These are phyloP conservation scores for Melanophora roralis DNA, from an alignment of 2,888 invertebrate species.

Conservation along the genomic window DNA sequence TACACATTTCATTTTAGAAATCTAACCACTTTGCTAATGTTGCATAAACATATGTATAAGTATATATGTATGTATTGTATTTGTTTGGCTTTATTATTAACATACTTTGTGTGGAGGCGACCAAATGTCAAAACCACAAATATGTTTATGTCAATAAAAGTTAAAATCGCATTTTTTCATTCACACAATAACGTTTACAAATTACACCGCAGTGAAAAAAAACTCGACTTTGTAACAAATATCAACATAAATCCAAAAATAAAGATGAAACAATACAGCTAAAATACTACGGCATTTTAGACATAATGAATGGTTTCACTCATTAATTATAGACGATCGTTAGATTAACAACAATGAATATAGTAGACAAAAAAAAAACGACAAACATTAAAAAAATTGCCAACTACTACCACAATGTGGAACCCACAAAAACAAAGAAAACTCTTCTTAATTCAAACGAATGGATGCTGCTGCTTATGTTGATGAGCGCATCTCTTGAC, in stretches of 20 bases:
- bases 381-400: conserved; percentile 32
- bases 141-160: conserved; percentile 58
- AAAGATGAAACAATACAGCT: conserved; percentile 8
- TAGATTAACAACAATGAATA: conserved; percentile 52
- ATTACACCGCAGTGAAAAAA: conserved; percentile 23
- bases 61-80: neutral
- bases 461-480: neutral
- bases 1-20: neutral
- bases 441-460: conserved; percentile 52
- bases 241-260: neutral
- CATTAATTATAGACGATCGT: conserved; percentile 58
- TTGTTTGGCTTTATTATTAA: conserved; percentile 4
- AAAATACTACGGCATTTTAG: conserved; percentile 47
- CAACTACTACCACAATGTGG: conserved; percentile 32
- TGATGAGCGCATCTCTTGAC: conserved; percentile 48
- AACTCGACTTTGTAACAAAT: neutral
- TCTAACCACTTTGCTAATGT: neutral
- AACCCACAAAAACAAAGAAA: conserved; percentile 55
- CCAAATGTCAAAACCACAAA: conserved; percentile 59
- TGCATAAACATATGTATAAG: no score
- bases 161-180: conserved; percentile 57
- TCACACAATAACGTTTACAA: conserved; percentile 41
- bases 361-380: neutral
- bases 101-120: conserved; percentile 57
- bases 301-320: conserved; percentile 62